Evolutionary conservation across 1,140 invertebrate species (phyloP).

Genomic region (Macrosteles quadrilineatus): DNA sequence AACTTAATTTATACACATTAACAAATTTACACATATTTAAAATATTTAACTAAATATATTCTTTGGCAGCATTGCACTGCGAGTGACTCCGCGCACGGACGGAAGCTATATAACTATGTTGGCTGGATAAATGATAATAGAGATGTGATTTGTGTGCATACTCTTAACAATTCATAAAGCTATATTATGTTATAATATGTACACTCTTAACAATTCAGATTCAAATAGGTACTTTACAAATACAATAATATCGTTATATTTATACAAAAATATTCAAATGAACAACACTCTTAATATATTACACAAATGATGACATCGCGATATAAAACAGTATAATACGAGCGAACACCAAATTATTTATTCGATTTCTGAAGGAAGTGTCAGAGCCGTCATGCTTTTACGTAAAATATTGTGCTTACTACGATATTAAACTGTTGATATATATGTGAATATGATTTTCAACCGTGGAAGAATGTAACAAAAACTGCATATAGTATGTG

Average conservation of each 20-base stretch:
- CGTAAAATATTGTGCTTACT: background rate
- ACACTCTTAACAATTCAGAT: background rate
- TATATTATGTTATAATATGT: background rate
- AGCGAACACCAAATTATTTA: background rate
- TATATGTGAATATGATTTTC: background rate
- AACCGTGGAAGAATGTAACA: background rate
- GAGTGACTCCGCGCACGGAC: background rate
- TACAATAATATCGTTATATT: conserved; percentile 2
- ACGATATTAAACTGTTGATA: background rate
- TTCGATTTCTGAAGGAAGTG: background rate
- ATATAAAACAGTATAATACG: background rate
- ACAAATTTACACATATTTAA: no score
- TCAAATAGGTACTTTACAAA: background rate
- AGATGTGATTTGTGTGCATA: background rate
- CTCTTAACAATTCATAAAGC: background rate
- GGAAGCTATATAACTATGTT: background rate
- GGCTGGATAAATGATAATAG: background rate
- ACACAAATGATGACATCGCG: conserved; percentile 3
- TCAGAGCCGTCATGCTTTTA: background rate
- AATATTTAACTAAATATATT: no score
- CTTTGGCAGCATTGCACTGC: background rate
- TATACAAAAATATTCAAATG: conserved; percentile 7
- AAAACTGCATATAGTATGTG: background rate
- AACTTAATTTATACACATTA: no score
- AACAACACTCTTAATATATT: conserved; percentile 3